A percentile compares a stretch with the other conserved stretches of the same genome.
phyloP scores from a whole-genome alignment of 92 coral and sea anemone genomes.

The Umimayanthus chanpuru region DNA sequence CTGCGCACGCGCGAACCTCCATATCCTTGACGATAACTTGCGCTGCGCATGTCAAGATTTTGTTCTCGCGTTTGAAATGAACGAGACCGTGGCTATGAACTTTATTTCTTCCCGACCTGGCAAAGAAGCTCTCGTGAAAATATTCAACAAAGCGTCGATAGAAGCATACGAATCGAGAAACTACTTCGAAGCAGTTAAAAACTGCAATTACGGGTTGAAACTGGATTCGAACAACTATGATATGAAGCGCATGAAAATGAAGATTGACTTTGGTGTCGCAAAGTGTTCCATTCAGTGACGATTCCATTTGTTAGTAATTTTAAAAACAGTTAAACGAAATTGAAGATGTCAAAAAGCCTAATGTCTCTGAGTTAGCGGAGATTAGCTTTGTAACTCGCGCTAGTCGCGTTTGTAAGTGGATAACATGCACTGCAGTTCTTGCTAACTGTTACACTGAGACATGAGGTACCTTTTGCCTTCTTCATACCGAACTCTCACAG shows the following conservation, averaged over 20 bases:
- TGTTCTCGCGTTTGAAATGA: conserved; percentile 73
- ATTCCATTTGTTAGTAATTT: neutral
- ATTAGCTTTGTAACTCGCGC: too few relatives aligned
- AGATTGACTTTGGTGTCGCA: conserved; percentile 64
- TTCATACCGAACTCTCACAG: too few relatives aligned
- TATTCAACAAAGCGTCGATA: conserved; percentile 61
- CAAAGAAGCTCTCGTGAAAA: conserved; percentile 56
- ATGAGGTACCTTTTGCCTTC: too few relatives aligned
- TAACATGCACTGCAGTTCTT: too few relatives aligned
- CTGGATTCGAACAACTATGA: conserved; percentile 74
- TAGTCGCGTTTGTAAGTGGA: too few relatives aligned
- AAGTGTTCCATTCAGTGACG: conserved; percentile 78
- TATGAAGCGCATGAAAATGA: conserved; percentile 63
- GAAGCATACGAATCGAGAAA: conserved; percentile 59
- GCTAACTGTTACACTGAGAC: too few relatives aligned
- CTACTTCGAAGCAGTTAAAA: conserved; percentile 63
- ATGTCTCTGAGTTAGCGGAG: too few relatives aligned
- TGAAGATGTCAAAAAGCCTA: too few relatives aligned
- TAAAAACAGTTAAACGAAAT: neutral
- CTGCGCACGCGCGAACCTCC: conserved; percentile 84
- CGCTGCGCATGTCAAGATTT: conserved; percentile 78
- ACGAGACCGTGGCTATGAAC: conserved; percentile 71
- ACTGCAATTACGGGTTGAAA: conserved; percentile 75
- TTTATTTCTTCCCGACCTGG: conserved; percentile 80
- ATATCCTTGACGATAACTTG: conserved; percentile 72